phyloP scores from a whole-genome alignment of 2,888 invertebrate species.

The Perizoma flavofasciatum region DNA sequence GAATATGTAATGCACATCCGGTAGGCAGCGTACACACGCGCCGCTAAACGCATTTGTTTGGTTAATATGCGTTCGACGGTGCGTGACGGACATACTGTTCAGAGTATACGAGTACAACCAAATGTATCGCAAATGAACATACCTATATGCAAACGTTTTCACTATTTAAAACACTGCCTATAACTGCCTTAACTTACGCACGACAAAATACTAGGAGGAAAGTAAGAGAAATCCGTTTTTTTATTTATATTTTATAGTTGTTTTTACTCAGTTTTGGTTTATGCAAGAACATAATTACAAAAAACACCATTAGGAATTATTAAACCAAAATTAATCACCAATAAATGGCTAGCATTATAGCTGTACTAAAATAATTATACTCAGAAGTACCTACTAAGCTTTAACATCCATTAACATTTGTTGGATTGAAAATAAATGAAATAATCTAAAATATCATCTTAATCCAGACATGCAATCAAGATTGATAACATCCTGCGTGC shows the following conservation, averaged over 20 bases:
- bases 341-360: background rate
- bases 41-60: constrained; percentile 30
- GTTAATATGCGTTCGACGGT: constrained; percentile 28
- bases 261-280: too few species aligned
- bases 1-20: constrained; percentile 39
- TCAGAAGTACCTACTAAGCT: background rate
- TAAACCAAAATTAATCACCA: background rate
- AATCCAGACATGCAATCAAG: constrained; percentile 37
- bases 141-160: constrained; percentile 13
- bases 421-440: background rate
- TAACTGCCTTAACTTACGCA: too few species aligned
- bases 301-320: background rate
- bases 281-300: too few species aligned
- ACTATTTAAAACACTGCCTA: background rate
- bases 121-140: constrained; percentile 3
- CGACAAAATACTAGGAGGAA: background rate
- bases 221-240: too few species aligned
- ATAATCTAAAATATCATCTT: constrained; percentile 33
- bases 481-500: constrained; percentile 40
- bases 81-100: constrained; percentile 26
- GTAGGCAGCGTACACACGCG: constrained; percentile 24
- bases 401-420: too few species aligned
- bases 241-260: too few species aligned
- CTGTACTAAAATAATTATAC: background rate
- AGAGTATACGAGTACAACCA: constrained; percentile 15